Evolutionary conservation across 2,888 invertebrate genomes (phyloP), one percentile per base, ranked within the genome.

Genomic region (Cephus nigrinus): DNA sequence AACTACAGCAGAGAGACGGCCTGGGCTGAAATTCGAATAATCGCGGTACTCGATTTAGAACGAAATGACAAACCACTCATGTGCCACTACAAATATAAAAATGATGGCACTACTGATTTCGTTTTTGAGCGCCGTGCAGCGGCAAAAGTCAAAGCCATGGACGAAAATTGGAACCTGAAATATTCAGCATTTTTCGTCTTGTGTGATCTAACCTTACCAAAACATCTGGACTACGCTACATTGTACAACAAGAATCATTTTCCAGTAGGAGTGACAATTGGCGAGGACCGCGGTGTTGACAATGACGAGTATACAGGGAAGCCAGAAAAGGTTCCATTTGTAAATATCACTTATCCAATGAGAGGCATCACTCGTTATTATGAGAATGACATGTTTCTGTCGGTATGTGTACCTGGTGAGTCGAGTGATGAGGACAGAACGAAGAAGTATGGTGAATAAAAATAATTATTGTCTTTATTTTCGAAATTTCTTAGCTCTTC

Each of bases 161-260:
- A 92, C 32, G 93, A 93, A 71, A 91, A 93, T 83, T 92, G 92
- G 89, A 90, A 92, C 71, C 88, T 92, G n/a, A 87, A 88, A 55
- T 93, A 92, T 84, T 90, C 92, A 4, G 92, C 91, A 0, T 92
- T 90, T 84, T 91, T 90, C 76, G 88, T 92, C 23, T 87, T 91
- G 82, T 92, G 92, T 80, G 92, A 89, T 73, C 83, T 90, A 80
- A 81, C 40, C 81, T 85, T 82, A 76, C 80, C 75, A 76, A 82
- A 76, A 73, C 75, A 73, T 72, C 73, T 76, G 15, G 75, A 80
- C 35, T 30, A 69, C 69, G 82, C 80, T 1, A 32, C 75, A 12
- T 15, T 76, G 12, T 78, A 78, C 33, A n/a, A 76, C 68, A 55
- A 36, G 4, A 76, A 68, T 23, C 81, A 81, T 34, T 78, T 85